Percentiles rank a stretch among this genome's conserved stretches.
phyloP scores from a whole-genome alignment of 2,113 vertebrate genomes.

The Kryptolebias marmoratus region DNA sequence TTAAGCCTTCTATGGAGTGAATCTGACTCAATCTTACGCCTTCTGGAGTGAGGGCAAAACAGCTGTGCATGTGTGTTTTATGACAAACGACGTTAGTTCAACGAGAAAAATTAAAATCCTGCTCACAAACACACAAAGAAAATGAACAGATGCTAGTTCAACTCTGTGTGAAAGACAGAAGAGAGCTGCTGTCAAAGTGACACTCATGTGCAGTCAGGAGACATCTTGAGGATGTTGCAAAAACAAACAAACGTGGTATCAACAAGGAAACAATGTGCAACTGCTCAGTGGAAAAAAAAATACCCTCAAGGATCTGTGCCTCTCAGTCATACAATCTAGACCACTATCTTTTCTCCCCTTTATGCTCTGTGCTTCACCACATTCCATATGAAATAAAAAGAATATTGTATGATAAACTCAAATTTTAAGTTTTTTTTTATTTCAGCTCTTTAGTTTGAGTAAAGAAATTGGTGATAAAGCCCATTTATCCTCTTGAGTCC shows the following conservation, averaged over 20 bases:
- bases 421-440: background rate
- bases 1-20: slow-evolving; percentile 2
- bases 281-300: background rate
- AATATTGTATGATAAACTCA: too few relatives aligned
- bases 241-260: slow-evolving; percentile 11
- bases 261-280: slow-evolving; percentile 11
- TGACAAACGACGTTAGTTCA: slow-evolving; percentile 5
- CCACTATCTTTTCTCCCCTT: too few relatives aligned
- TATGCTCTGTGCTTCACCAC: background rate
- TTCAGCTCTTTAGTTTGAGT: background rate
- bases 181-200: slow-evolving; percentile 38
- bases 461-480: background rate
- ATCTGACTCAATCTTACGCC: background rate
- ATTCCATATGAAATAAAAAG: background rate
- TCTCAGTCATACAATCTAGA: background rate
- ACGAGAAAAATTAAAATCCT: slow-evolving; percentile 40
- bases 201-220: slow-evolving; percentile 21
- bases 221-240: slow-evolving; percentile 8
- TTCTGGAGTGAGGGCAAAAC: slow-evolving; percentile 7
- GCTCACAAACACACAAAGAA: slow-evolving; percentile 17
- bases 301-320: background rate
- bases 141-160: slow-evolving; percentile 44
- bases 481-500: background rate
- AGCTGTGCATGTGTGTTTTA: slow-evolving; percentile 2
- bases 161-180: slow-evolving; percentile 26